These are phyloP conservation scores for Ptycholaimellus sp. DNA, from an alignment of 2,888 invertebrate genomes.

Conservation along the genomic window DNA sequence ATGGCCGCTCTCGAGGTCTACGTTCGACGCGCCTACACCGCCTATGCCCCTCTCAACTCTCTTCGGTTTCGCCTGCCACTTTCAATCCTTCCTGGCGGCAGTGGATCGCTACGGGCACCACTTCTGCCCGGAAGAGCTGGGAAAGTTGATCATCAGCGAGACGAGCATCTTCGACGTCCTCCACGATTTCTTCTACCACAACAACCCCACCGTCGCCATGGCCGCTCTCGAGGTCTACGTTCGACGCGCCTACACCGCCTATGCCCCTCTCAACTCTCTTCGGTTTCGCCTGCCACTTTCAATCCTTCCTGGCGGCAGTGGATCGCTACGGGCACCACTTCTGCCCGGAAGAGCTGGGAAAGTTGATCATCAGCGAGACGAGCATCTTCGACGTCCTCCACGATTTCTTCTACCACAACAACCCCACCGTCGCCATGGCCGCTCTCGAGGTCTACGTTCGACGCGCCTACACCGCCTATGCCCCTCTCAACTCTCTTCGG, in stretches of 20 bases:
- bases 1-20: too few species aligned
- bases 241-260: conserved; percentile 71
- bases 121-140: conserved; percentile 84
- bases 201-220: conserved; percentile 64
- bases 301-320: too few species aligned
- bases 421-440: conserved; percentile 69
- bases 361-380: conserved; percentile 81
- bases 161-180: conserved; percentile 94
- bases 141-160: conserved; percentile 75
- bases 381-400: conserved; percentile 94
- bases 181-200: conserved; percentile 90
- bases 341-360: conserved; percentile 78
- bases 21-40: too few species aligned
- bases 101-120: conserved; percentile 96
- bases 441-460: conserved; percentile 85
- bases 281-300: too few species aligned
- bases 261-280: conserved; percentile 69
- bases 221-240: conserved; percentile 90
- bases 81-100: conserved; percentile 77
- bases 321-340: conserved; percentile 96
- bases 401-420: conserved; percentile 86
- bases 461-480: conserved; percentile 73
- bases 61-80: too few species aligned
- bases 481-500: conserved; percentile 73
- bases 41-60: too few species aligned